Base-by-base conservation (phyloP, 2,888 invertebrate species). In the Tridacna gigas region DNA sequence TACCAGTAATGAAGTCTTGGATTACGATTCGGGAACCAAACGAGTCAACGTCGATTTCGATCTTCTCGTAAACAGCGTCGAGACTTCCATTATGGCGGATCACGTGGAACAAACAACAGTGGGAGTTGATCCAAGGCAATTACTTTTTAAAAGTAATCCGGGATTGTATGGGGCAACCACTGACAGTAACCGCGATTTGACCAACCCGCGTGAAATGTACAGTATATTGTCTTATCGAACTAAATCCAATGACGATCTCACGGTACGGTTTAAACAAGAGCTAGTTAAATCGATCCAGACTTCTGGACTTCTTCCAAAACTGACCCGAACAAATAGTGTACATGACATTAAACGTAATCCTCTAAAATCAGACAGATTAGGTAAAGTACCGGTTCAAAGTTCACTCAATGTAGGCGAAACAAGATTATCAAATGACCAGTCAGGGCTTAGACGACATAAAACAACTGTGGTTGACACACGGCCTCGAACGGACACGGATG, bases 131-230 rank as follows among this genome's bases (percentile, higher is more conserved):
- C 84, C 89, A 7, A 83, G 82, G 37, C 84, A 90, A 37, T 80
- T 89, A n/a, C 73, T 90, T 45, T 26, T 85, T 15, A 77, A 88
- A 66, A 88, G 88, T 67, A 86, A 90, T 77, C 88, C 89, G 15
- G 82, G 79, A 22, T 18, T 89, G 47, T 89, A 79, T 65, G 22
- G 79, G 20, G 11, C 61, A 11, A 37, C 37, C 37, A 7, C 37
- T 37, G 65, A 75, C 9, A 22, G n/a, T 15, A 73, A 66, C 20
- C 79, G 81, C 4, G 89, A 89, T 47, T 75, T 88, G 22, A 86
- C 86, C 37, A 89, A 88, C 78, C 89, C 88, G 13, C 75, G 89
- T 37, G 88, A 90, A 73, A 86, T 89, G 77, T 89, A 90, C 71
- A 89, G 65, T 48, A 84, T 89, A 37, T 71, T 90, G 25, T 86